Evolutionary conservation across 2,113 vertebrate species (phyloP).

Genomic region (Ginglymostoma cirratum): DNA sequence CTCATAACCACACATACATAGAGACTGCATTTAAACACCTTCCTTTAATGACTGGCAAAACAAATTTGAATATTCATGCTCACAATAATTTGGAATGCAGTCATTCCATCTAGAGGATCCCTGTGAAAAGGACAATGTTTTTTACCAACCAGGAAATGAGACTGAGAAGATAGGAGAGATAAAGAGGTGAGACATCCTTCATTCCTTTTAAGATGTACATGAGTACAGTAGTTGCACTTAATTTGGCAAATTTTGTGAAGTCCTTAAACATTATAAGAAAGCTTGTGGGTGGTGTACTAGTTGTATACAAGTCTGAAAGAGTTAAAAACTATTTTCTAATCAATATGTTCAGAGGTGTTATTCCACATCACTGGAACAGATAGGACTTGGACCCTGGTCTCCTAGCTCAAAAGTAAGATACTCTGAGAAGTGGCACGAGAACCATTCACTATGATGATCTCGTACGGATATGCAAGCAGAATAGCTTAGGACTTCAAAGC

Average conservation of each 20-base stretch:
- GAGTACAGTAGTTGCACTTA: not conserved
- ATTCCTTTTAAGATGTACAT: not conserved
- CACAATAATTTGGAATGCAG: not conserved
- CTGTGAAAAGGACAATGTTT: not conserved
- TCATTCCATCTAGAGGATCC: not conserved
- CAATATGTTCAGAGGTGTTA: no score
- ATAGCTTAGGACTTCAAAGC: no score
- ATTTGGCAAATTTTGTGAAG: not conserved
- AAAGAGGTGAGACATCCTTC: not conserved
- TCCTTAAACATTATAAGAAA: not conserved
- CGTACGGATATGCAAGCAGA: no score
- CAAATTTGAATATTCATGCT: not conserved
- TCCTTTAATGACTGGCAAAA: not conserved
- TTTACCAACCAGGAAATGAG: not conserved
- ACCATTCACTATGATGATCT: no score
- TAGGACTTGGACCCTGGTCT: no score
- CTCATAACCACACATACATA: not conserved
- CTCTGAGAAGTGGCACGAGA: no score
- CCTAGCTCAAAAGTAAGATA: no score
- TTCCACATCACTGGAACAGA: no score
- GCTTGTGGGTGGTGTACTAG: not conserved
- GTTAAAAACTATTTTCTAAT: no score
- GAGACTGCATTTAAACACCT: not conserved
- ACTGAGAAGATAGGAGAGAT: not conserved
- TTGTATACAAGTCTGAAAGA: no score